Conservation (phyloP, 2,797 vertebrate genomes). For the Lutjanus campechanus region DNA sequence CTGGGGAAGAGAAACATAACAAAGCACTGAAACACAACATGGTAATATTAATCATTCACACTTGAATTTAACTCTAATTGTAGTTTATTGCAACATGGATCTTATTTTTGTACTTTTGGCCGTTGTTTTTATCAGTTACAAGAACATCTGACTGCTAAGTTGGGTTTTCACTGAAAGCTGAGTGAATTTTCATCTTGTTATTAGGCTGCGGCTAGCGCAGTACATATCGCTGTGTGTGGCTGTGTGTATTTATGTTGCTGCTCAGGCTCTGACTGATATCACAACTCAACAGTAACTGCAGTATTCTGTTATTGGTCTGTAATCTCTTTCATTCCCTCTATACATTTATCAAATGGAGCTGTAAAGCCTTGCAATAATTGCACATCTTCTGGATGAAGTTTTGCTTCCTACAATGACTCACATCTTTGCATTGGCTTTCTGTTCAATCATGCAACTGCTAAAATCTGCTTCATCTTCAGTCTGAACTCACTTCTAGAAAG, state of each 20-base stretch:
- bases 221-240: not conserved
- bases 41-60: not conserved
- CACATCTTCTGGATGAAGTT: not conserved
- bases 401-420: not conserved
- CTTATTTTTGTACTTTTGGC: not conserved
- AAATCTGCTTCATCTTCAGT: not conserved
- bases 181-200: not conserved
- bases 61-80: not conserved
- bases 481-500: not conserved
- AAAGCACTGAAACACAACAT: not conserved
- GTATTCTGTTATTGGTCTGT: not conserved
- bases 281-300: not conserved
- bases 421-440: not conserved
- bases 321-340: not conserved
- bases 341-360: not conserved
- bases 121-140: not conserved
- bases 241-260: not conserved
- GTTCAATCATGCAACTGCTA: not conserved
- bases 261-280: slow-evolving; percentile 5
- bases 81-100: slow-evolving; percentile 6
- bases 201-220: not conserved
- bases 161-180: not conserved
- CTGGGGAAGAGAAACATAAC: not conserved
- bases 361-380: not conserved
- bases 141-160: not conserved